Percentiles rank a stretch among this genome's conserved stretches.
These are phyloP conservation scores for Sarcophaga carnaria DNA, from an alignment of 2,888 invertebrate genomes.

Conservation along the genomic window DNA sequence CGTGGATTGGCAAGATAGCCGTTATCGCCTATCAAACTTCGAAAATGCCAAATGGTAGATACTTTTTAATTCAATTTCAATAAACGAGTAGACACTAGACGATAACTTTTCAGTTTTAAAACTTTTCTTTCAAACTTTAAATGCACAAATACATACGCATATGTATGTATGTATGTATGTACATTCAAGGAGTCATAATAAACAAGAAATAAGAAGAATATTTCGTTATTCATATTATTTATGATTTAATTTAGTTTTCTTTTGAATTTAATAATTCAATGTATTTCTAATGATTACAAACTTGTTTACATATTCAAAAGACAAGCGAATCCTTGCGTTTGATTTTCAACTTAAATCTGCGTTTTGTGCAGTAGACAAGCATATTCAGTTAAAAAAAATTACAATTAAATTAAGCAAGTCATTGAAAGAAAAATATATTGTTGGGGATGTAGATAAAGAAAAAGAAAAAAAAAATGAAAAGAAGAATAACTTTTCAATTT, in stretches of 20 bases:
- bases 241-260: not conserved
- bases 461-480: not conserved
- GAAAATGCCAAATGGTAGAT: too few species aligned
- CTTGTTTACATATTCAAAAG: too few species aligned
- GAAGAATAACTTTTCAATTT: conserved; percentile 11
- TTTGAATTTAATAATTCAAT: too few species aligned
- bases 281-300: too few species aligned
- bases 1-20: too few species aligned
- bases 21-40: too few species aligned
- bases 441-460: not conserved
- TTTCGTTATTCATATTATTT: not conserved
- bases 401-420: not conserved
- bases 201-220: not conserved
- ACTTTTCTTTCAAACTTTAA: not conserved
- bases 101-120: too few species aligned
- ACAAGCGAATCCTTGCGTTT: too few species aligned
- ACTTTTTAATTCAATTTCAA: not conserved
- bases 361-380: too few species aligned
- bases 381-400: not conserved
- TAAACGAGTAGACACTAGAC: not conserved
- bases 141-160: not conserved
- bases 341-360: too few species aligned
- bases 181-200: not conserved
- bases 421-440: not conserved
- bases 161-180: conserved; percentile 52